phyloP scores from a whole-genome alignment of 53 echinoderm and acorn worm species.

The Apostichopus leukothele region DNA sequence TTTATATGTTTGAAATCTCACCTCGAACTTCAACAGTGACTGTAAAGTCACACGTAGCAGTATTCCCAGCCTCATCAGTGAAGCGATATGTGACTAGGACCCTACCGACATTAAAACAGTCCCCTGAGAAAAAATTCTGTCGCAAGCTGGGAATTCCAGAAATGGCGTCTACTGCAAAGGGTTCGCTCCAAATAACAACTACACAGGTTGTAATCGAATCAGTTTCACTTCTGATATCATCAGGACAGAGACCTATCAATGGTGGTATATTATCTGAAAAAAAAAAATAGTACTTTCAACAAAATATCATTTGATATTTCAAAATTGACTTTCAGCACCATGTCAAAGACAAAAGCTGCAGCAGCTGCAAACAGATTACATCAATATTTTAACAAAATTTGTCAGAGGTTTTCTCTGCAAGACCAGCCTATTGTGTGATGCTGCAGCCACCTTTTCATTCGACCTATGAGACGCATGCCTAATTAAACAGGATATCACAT shows the following conservation, averaged over 20 bases:
- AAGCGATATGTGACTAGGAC: background rate
- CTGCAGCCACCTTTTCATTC: too few relatives aligned
- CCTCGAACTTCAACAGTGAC: background rate
- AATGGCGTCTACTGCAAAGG: background rate
- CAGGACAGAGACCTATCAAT: background rate
- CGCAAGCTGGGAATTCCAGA: background rate
- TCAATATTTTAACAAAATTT: too few relatives aligned
- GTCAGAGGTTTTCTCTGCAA: too few relatives aligned
- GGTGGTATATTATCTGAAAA: slow-evolving; percentile 10
- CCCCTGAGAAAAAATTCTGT: background rate
- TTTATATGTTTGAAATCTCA: background rate
- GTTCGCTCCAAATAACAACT: slow-evolving; percentile 13
- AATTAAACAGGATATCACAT: too few relatives aligned
- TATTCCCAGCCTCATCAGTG: slow-evolving; percentile 9
- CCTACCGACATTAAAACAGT: slow-evolving; percentile 9
- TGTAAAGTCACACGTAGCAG: background rate
- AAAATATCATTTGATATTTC: too few relatives aligned
- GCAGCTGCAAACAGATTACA: too few relatives aligned
- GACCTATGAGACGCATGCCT: too few relatives aligned
- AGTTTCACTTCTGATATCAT: background rate
- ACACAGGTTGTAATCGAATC: background rate
- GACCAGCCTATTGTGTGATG: too few relatives aligned
- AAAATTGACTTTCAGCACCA: too few relatives aligned
- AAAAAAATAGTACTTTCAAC: background rate
- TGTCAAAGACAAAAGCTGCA: too few relatives aligned